These are phyloP conservation scores for Apostichopus californicus DNA, from an alignment of 35 echinoderm and acorn worm genomes.

Conservation along the genomic window DNA sequence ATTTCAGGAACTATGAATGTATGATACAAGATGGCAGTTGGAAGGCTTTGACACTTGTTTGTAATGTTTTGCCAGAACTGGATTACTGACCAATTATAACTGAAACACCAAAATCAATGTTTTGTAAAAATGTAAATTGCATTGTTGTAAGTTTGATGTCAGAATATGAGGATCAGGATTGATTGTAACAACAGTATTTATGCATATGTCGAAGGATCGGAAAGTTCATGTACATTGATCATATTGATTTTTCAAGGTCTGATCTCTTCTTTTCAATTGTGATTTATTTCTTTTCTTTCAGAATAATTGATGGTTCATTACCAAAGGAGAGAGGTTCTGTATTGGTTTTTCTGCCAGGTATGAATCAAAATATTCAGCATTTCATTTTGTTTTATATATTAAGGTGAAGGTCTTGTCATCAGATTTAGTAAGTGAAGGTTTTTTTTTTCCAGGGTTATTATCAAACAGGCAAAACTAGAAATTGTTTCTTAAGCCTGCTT, in stretches of 20 bases:
- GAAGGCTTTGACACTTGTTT: too few relatives aligned
- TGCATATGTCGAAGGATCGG: too few relatives aligned
- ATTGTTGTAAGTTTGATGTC: background rate
- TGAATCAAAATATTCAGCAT: conserved; percentile 2
- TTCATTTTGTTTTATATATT: too few relatives aligned
- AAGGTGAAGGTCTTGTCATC: background rate
- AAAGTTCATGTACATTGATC: background rate
- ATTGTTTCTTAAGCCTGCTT: too few relatives aligned
- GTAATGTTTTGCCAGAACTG: too few relatives aligned
- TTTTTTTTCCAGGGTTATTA: background rate
- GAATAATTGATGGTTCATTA: conserved; percentile 58
- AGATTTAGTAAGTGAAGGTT: background rate
- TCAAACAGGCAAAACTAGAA: too few relatives aligned
- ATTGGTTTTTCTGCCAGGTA: conserved; percentile 92
- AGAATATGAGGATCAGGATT: background rate
- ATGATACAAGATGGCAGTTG: too few relatives aligned
- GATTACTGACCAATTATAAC: too few relatives aligned
- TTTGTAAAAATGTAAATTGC: too few relatives aligned
- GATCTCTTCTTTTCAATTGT: background rate
- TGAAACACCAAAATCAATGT: too few relatives aligned
- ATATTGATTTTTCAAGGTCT: background rate
- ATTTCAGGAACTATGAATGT: too few relatives aligned
- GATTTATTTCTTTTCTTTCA: background rate
- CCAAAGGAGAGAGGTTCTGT: conserved; percentile 84
- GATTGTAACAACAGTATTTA: too few relatives aligned